Conservation (phyloP, 2,888 invertebrate species). For the Dilophus febrilis region DNA sequence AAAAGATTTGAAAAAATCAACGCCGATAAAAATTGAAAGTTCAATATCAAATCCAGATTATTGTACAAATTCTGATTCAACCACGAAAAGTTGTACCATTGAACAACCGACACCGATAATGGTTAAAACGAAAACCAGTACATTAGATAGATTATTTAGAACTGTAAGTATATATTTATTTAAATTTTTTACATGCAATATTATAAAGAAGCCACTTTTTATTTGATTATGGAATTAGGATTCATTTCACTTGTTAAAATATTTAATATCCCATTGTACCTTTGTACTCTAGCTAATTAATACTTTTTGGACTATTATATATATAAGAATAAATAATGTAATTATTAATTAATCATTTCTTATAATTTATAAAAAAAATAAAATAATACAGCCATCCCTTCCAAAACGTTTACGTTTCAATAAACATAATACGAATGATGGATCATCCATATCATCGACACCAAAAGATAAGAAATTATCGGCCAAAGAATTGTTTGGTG, state of each 20-base stretch:
- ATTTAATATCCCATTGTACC: too few species aligned
- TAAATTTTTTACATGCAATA: too few species aligned
- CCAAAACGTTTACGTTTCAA: constrained; percentile 26
- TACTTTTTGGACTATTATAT: too few species aligned
- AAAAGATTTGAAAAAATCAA: not conserved
- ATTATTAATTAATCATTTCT: too few species aligned
- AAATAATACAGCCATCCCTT: constrained; percentile 23
- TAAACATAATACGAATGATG: constrained; percentile 15
- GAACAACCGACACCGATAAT: too few species aligned
- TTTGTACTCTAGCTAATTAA: too few species aligned
- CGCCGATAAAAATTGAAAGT: not conserved
- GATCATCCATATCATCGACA: constrained; percentile 16
- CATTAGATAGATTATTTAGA: constrained; percentile 11
- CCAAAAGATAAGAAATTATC: constrained; percentile 14
- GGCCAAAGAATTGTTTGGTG: not conserved
- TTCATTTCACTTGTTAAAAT: too few species aligned
- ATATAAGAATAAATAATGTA: too few species aligned
- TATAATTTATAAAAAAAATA: not conserved
- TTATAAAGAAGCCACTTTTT: too few species aligned
- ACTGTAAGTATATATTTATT: constrained; percentile 9
- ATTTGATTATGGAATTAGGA: too few species aligned
- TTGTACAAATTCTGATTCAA: not conserved
- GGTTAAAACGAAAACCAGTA: constrained; percentile 1
- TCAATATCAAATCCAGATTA: too few species aligned
- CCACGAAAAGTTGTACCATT: not conserved